Conservation (phyloP, 2,888 invertebrate genomes). For the Spodoptera picta region DNA sequence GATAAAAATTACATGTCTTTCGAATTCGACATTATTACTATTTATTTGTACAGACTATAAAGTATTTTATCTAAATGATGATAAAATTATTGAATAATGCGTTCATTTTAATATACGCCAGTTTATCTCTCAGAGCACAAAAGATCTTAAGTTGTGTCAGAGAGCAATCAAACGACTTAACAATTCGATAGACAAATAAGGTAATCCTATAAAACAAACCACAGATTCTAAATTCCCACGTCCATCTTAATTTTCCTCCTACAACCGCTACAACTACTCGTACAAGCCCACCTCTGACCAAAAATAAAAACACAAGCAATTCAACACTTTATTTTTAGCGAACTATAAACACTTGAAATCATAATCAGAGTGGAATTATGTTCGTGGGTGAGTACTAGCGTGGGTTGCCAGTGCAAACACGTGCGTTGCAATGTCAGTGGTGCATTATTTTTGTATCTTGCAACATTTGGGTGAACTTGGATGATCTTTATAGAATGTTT, state of each 20-base stretch:
- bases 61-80: no score
- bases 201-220: not conserved
- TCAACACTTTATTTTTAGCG: slow-evolving; percentile 38
- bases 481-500: slow-evolving; percentile 6
- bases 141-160: no score
- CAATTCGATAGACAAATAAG: not conserved
- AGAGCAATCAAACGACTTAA: no score
- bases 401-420: slow-evolving; percentile 47
- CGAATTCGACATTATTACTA: no score
- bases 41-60: no score
- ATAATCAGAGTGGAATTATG: slow-evolving; percentile 38
- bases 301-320: slow-evolving; percentile 25
- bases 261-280: no score
- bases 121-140: no score
- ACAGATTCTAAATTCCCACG: not conserved
- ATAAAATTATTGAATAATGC: no score
- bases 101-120: no score
- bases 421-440: slow-evolving; percentile 51
- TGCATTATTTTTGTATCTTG: slow-evolving; percentile 45
- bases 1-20: no score
- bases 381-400: slow-evolving; percentile 37
- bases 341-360: slow-evolving; percentile 32
- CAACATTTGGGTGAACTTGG: slow-evolving; percentile 21
- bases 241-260: no score
- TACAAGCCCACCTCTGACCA: slow-evolving; percentile 1